Base-by-base conservation (phyloP, 2,797 vertebrate genomes). In the Siniperca undulata region DNA sequence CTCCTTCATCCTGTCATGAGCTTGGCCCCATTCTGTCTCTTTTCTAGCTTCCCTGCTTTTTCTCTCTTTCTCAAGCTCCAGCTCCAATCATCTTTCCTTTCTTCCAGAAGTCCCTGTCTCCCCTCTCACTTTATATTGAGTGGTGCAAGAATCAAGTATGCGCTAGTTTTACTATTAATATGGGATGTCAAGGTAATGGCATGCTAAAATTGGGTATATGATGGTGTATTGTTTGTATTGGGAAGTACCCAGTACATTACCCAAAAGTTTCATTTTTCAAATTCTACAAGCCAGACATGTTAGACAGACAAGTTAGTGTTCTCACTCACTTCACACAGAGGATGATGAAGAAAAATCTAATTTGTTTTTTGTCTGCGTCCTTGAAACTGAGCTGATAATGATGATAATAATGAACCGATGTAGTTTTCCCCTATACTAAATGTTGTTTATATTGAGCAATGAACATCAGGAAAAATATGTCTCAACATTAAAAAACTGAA, bases 1-100 rank as follows among this genome's bases (percentile, higher is more conserved):
- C 80, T 84, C 60, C 58, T 82, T 72, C 44, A 56, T 84, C 71
- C 83, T 87, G 89, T 93, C 93, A 92, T 78, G 71, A 82, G 58
- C 65, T 82, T 74, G 88, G 83, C 91, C 92, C 79, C 89, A 92
- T 92, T 94, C 91, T 92, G 90, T 95, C 92, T 85, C 74, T 71
- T 88, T 74, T 83, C 64, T n/a, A 80, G 81, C 76, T 88, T 83
- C 36, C 24, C 8, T 70, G 36, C 20, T 74, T 83, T 85, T 81
- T 71, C 30, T 86, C 34, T 81, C 66, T 46, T 85, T 62, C 48
- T 73, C 40, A 69, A 79, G 65, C 69, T 78, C 76, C 82, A 64
- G 65, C 66, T 82, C 34, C 10, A 68, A 64, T 80, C 70, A 42
- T 77, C 60, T 69, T 80, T 65, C 75, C 53, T 55, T 67, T 81